phyloP scores from a whole-genome alignment of 1,140 invertebrate genomes.

The Magallana gigas region DNA sequence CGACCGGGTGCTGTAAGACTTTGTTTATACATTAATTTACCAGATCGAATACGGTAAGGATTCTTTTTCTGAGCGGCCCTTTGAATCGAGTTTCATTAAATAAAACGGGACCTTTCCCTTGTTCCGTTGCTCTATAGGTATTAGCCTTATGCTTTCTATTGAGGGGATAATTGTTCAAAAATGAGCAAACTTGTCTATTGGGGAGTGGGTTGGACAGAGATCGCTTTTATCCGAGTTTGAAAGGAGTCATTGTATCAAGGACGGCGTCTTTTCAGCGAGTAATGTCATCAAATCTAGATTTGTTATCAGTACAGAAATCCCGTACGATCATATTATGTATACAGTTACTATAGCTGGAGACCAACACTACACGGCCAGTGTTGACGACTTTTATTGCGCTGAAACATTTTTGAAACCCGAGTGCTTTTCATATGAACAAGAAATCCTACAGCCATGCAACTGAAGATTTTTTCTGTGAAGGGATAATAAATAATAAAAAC shows the following conservation, averaged over 20 bases:
- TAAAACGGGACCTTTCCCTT: not conserved
- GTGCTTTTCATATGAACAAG: no score
- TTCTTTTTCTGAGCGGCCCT: not conserved
- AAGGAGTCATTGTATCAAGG: not conserved
- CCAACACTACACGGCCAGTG: no score
- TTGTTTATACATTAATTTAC: not conserved
- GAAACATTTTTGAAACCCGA: no score
- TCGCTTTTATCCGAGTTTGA: not conserved
- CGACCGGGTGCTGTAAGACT: not conserved
- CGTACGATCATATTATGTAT: no score
- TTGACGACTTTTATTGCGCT: no score
- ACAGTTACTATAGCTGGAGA: no score
- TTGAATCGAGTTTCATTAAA: not conserved
- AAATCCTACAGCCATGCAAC: no score
- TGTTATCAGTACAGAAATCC: no score
- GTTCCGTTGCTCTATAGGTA: not conserved
- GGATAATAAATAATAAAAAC: no score
- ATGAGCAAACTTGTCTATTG: not conserved
- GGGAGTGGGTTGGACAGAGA: not conserved
- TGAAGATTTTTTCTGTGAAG: no score
- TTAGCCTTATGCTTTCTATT: not conserved
- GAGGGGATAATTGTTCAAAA: not conserved
- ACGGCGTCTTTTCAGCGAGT: not conserved
- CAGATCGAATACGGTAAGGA: not conserved
- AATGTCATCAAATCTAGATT: not conserved